phyloP scores from a whole-genome alignment of 1,140 invertebrate species.

The Magallana gigas region DNA sequence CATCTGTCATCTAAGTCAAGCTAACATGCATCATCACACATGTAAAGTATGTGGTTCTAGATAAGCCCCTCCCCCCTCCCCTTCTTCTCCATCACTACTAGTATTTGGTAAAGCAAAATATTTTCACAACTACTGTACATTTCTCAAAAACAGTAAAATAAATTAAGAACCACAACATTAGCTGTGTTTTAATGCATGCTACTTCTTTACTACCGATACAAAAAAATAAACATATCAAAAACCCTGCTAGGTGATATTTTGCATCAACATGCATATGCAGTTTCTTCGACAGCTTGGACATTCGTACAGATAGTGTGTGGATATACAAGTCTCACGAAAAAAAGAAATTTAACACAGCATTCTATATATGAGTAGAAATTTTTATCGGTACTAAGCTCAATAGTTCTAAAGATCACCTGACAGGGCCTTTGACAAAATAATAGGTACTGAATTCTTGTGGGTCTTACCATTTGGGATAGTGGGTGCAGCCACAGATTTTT shows the following conservation, averaged over 20 bases:
- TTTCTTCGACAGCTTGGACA: background rate
- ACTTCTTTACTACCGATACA: background rate
- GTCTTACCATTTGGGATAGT: slow-evolving; percentile 94
- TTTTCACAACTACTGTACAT: too few relatives aligned
- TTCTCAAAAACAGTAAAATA: too few relatives aligned
- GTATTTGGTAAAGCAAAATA: too few relatives aligned
- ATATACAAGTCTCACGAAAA: slow-evolving; percentile 11
- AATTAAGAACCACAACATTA: slow-evolving; percentile 21
- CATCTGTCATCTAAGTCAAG: slow-evolving; percentile 23
- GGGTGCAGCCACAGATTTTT: slow-evolving; percentile 88
- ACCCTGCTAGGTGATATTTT: slow-evolving; percentile 43
- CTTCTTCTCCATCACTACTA: too few relatives aligned
- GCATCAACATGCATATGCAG: slow-evolving; percentile 38
- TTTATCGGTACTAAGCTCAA: background rate
- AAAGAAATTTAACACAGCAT: background rate
- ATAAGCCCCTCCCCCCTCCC: background rate
- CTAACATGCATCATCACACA: slow-evolving; percentile 32
- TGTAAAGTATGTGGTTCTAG: slow-evolving; percentile 27
- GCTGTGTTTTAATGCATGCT: slow-evolving; percentile 37
- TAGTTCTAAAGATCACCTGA: slow-evolving; percentile 23
- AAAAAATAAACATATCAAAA: slow-evolving; percentile 31
- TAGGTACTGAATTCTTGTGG: slow-evolving; percentile 57
- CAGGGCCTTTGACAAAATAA: slow-evolving; percentile 37
- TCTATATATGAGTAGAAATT: background rate
- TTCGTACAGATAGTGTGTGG: background rate